These are phyloP conservation scores for Dolichoris vasculosae DNA, from an alignment of 1,140 invertebrate genomes.

Conservation along the genomic window DNA sequence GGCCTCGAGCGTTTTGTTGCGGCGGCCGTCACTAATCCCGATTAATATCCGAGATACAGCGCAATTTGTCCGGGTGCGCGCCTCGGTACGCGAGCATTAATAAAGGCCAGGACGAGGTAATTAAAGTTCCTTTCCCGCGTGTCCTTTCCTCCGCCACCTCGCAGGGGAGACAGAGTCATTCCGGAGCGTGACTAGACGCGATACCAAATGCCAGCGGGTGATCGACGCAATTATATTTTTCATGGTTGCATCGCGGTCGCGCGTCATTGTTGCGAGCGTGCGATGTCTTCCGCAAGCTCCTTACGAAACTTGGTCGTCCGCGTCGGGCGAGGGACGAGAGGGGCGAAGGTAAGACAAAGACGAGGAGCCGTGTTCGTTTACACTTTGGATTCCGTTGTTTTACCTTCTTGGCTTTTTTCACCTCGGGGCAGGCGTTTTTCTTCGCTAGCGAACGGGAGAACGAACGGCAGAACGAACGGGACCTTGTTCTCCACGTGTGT, in stretches of 20 bases:
- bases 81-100: constrained; percentile 60
- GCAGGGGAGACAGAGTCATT: constrained; percentile 59
- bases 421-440: neutral
- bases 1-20: constrained; percentile 49
- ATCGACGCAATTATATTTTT: constrained; percentile 63
- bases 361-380: too few relatives aligned
- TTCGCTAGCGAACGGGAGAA: too few relatives aligned
- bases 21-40: constrained; percentile 45
- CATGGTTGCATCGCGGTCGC: neutral
- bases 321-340: too few relatives aligned
- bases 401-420: neutral
- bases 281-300: neutral
- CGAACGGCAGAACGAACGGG: neutral
- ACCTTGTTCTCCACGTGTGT: neutral
- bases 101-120: constrained; percentile 54
- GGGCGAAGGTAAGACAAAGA: neutral
- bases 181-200: constrained; percentile 65
- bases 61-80: constrained; percentile 57
- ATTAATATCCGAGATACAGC: constrained; percentile 60
- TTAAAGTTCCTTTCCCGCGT: constrained; percentile 33
- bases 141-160: neutral
- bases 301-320: constrained; percentile 30
- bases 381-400: too few relatives aligned
- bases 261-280: neutral
- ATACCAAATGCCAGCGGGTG: constrained; percentile 66